Base-by-base conservation (phyloP, 1,140 invertebrate genomes). In the Magallana gigas region DNA sequence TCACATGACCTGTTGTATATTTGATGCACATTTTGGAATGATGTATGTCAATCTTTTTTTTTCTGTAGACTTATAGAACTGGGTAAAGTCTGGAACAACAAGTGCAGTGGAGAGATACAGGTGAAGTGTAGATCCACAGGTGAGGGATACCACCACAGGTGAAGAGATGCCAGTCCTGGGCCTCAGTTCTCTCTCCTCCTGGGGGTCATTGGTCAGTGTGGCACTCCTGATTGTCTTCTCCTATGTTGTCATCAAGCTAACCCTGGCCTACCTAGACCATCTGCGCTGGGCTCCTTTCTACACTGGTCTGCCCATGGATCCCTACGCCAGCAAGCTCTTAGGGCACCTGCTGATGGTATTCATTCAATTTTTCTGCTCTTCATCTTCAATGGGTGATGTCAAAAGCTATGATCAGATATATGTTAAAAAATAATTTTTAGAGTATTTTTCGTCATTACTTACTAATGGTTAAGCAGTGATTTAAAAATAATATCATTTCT, bases 341-440 rank as follows among this genome's bases (percentile, higher is more conserved):
- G 68, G 68, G 68, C 68, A 76, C 23, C 68, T 76, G 68, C 68
- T 76, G 68, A 76, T 76, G 68, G 68, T 76, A 76, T 48, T 48
- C 36, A 48, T 6, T 16, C 14, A 12, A 5, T 62, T n/a, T 6
- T 62, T 62, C 60, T 12, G 11, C 11, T 62, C 60, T 62, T 12
- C 60, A 12, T n/a, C 6, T 6, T 12, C 0, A n/a, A 16, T 62
- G 9, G 3, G 36, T 48, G 36, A 48, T 48, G 36, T 48, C 36
- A 48, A 48, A 48, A 48, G 36, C 36, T 48, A 48, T 48, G 36
- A 48, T 5, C 36, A 48, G 36, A 48, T 48, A 5, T 48, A 48
- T 48, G 36, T 48, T 48, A 48, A 48, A 48, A 48, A 48, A 48
- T 48, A 48, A 48, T 48, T 48, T 48, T 48, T 4, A 48, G 36